These are phyloP conservation scores for Zaprionus camerounensis DNA, from an alignment of 1,140 invertebrate species.

Conservation along the genomic window DNA sequence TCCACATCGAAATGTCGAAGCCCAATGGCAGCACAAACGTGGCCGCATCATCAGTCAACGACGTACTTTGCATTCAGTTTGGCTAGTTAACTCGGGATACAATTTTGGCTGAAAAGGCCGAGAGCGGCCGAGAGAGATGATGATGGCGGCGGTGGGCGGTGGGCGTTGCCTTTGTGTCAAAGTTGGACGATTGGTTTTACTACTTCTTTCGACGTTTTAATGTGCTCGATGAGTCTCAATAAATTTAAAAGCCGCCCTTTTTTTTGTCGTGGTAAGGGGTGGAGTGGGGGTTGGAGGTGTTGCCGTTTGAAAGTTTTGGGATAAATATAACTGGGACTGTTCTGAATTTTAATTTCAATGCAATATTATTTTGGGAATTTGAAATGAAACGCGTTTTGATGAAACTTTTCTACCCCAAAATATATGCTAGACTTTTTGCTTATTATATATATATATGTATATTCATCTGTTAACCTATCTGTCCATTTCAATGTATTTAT, in stretches of 20 bases:
- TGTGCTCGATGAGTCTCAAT: constrained; percentile 75
- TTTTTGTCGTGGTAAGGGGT: neutral
- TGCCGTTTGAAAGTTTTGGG: neutral
- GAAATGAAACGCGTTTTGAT: neutral
- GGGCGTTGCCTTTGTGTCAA: constrained; percentile 10
- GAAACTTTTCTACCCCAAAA: neutral
- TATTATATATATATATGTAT: too few species aligned
- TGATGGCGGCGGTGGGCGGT: neutral
- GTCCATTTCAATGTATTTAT: too few species aligned
- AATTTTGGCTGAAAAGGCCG: constrained; percentile 22
- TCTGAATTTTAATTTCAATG: neutral
- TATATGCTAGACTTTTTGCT: neutral
- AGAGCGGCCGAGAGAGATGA: neutral
- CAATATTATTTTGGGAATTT: neutral
- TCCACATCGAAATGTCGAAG: constrained; percentile 8
- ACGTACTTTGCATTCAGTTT: constrained; percentile 61
- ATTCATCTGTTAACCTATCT: too few species aligned
- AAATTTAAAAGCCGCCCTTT: constrained; percentile 45
- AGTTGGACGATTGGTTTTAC: constrained; percentile 11
- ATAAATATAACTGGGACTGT: neutral
- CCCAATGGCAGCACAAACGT: constrained; percentile 11
- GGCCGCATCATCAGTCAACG: constrained; percentile 71
- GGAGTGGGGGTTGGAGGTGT: neutral
- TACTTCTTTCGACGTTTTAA: constrained; percentile 45
- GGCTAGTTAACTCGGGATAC: constrained; percentile 56